These are phyloP conservation scores for Rhombomys opimus DNA, from an alignment of 2,113 vertebrate species.

Conservation along the genomic window DNA sequence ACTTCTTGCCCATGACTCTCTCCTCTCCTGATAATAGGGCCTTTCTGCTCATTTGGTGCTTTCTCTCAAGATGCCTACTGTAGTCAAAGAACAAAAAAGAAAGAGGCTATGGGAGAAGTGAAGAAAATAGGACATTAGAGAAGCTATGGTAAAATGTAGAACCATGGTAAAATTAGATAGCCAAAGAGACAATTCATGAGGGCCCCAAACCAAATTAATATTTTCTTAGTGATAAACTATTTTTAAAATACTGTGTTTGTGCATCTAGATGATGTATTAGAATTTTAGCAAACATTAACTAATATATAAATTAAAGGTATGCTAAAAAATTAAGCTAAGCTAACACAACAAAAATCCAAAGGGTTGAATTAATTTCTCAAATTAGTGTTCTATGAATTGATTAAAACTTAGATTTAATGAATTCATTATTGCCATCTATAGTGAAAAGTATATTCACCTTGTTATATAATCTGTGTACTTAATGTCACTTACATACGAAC, in stretches of 20 bases:
- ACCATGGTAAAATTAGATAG: background rate
- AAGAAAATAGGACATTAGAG: background rate
- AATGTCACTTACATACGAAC: background rate
- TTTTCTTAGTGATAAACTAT: background rate
- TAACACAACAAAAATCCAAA: background rate
- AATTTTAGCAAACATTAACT: conserved; percentile 42
- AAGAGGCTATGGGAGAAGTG: background rate
- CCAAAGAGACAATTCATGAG: background rate
- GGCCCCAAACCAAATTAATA: background rate
- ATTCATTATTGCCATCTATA: background rate
- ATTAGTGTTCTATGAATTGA: background rate
- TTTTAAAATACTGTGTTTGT: background rate
- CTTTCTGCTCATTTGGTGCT: background rate
- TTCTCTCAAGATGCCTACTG: background rate
- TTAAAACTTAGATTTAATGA: background rate
- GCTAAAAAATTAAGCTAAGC: background rate
- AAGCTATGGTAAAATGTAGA: background rate
- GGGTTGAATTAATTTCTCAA: background rate
- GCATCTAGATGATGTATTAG: background rate
- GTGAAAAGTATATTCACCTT: background rate
- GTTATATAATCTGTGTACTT: background rate
- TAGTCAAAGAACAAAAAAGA: background rate
- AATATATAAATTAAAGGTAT: background rate
- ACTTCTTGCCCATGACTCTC: too few species aligned
- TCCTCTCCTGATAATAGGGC: background rate